These are phyloP conservation scores for Brenthis daphne DNA, from an alignment of 2,888 invertebrate genomes.

Conservation along the genomic window DNA sequence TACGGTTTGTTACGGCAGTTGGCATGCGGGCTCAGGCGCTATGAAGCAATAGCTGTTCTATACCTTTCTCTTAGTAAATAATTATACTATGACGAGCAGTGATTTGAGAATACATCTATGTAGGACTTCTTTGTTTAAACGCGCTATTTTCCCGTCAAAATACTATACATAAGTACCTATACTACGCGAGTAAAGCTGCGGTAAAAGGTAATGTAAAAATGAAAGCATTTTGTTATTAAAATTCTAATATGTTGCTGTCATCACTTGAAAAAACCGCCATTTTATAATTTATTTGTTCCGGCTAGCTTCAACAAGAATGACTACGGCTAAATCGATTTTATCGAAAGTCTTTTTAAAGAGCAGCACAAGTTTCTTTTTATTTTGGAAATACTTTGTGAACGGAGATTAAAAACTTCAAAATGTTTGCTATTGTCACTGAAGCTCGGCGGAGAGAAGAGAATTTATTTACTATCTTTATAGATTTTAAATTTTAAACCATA, in stretches of 20 bases:
- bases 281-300: too few species aligned
- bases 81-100: conserved; percentile 17
- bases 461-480: background rate
- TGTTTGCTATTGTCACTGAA: too few species aligned
- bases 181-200: too few species aligned
- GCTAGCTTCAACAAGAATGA: background rate
- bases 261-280: background rate
- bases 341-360: background rate
- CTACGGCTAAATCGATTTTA: background rate
- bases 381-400: background rate
- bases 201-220: background rate
- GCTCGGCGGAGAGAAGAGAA: too few species aligned
- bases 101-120: conserved; percentile 1
- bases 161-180: too few species aligned
- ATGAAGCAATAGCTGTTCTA: conserved; percentile 20
- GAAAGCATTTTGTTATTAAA: background rate
- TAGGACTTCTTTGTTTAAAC: too few species aligned
- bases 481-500: background rate
- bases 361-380: background rate
- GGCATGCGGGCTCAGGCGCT: conserved; percentile 39
- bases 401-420: background rate
- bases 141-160: too few species aligned
- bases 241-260: background rate
- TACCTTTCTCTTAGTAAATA: conserved; percentile 33
- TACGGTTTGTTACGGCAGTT: conserved; percentile 41